phyloP scores from a whole-genome alignment of 2,797 vertebrate genomes.

The Siniperca scherzeri region DNA sequence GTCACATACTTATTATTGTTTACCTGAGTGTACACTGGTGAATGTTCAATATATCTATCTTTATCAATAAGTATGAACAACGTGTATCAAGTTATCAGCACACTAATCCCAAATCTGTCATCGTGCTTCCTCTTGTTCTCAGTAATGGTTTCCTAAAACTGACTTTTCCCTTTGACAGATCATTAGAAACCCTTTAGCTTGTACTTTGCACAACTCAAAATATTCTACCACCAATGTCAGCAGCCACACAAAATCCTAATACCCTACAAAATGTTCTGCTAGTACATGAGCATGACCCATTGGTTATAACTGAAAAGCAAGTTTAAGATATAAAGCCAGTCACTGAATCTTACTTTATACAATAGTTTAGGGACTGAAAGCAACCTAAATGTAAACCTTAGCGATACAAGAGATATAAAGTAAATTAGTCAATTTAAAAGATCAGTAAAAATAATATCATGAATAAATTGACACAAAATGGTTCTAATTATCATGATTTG shows the following conservation, averaged over 20 bases:
- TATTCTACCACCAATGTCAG: background rate
- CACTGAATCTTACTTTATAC: background rate
- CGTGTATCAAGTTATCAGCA: background rate
- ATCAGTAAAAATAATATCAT: background rate
- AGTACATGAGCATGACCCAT: background rate
- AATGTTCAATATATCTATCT: slow-evolving; percentile 5
- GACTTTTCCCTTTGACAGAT: background rate
- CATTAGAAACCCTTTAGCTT: background rate
- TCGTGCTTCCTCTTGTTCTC: background rate
- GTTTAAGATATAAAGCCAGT: background rate
- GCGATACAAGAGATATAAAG: background rate
- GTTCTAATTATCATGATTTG: background rate
- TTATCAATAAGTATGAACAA: slow-evolving; percentile 12
- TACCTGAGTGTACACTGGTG: background rate
- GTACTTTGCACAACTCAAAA: background rate
- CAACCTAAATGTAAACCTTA: background rate
- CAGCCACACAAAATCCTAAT: background rate
- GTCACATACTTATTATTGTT: slow-evolving; percentile 14
- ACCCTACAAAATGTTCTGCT: background rate
- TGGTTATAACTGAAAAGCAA: background rate
- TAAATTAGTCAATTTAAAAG: background rate
- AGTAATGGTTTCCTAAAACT: background rate
- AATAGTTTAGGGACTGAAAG: background rate
- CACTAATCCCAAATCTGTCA: background rate
- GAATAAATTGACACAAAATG: background rate